Base-by-base conservation (phyloP, 2,797 vertebrate species). In the Diplodus sargus region DNA sequence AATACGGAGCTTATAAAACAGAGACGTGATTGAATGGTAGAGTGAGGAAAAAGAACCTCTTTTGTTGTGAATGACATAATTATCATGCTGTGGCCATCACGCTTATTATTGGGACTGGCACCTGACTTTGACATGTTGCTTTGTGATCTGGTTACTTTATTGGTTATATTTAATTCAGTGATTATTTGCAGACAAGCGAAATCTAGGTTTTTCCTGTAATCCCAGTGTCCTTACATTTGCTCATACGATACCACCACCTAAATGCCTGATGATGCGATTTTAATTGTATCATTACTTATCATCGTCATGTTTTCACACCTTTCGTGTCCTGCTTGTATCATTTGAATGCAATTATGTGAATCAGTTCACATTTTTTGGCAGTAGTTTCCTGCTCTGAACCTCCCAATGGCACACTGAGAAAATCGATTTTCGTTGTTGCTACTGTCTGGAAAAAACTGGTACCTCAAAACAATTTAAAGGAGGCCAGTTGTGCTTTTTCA, bases 1-100 rank as follows among this genome's bases (percentile, higher is more conserved):
- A 78, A 81, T 66, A 18, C 43, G 53, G 12, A 61, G 51, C 43
- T 61, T 71, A 84, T 61, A 54, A 57, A 69, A 81, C 70, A 58
- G 12, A 70, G 14, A 69, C 1, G 20, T 34, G 43, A 70, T 14
- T 78, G 42, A 84, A 56, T 51, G 53, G 28, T 20, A 12, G 28
- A 39, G 30, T 53, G 42, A 45, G 25, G 25, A n/a, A 74, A 68
- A 59, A 57, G 30, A 42, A 17, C 25, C 1, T 45, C 58, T 3
- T 14, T 68, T 62, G 34, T 43, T 78, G 20, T 64, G 49, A 53
- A 39, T 74, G 69, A 76, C 70, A 86, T 34, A 45, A 63, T 76
- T 72, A 64, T 72, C 57, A 49, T 25, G 10, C 34, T 39, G 34
- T 39, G 22, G 18, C 5, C 69, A 84, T 66, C 22, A 79, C 11